These are phyloP conservation scores for Drosophila erecta DNA, from an alignment of 1,140 invertebrate species.

Conservation along the genomic window DNA sequence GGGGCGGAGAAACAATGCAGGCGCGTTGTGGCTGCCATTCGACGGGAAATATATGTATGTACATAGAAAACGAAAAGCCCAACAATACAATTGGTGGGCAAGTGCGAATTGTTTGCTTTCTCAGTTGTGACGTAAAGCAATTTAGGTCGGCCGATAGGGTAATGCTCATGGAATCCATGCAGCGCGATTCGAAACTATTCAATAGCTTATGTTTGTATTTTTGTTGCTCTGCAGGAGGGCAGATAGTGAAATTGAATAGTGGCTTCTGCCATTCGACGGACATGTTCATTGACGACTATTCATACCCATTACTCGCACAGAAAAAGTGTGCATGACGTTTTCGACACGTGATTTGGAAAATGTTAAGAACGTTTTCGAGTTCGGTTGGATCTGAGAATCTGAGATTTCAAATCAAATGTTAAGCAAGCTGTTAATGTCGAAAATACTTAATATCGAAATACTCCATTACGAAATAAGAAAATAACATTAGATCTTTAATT, in stretches of 20 bases:
- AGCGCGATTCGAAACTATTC: neutral
- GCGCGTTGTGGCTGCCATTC: constrained; percentile 38
- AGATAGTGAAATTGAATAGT: neutral
- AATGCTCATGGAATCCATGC: constrained; percentile 9
- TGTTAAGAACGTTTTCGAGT: no score
- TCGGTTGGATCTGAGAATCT: no score
- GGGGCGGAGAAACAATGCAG: constrained; percentile 45
- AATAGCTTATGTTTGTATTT: constrained; percentile 13
- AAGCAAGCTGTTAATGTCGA: no score
- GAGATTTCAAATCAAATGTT: no score
- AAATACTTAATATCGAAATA: no score
- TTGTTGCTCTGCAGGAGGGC: neutral
- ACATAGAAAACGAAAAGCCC: constrained; percentile 24
- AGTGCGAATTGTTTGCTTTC: constrained; percentile 67
- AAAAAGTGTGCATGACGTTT: neutral
- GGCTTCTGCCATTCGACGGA: neutral
- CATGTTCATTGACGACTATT: neutral
- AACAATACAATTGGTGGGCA: constrained; percentile 27
- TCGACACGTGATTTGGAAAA: no score
- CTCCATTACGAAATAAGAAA: no score
- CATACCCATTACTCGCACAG: neutral
- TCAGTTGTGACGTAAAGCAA: constrained; percentile 48
- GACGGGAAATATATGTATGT: neutral
- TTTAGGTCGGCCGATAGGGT: constrained; percentile 37
- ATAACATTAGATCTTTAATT: no score